Evolutionary conservation across 1,140 invertebrate genomes (phyloP).

Genomic region (Varroa destructor): DNA sequence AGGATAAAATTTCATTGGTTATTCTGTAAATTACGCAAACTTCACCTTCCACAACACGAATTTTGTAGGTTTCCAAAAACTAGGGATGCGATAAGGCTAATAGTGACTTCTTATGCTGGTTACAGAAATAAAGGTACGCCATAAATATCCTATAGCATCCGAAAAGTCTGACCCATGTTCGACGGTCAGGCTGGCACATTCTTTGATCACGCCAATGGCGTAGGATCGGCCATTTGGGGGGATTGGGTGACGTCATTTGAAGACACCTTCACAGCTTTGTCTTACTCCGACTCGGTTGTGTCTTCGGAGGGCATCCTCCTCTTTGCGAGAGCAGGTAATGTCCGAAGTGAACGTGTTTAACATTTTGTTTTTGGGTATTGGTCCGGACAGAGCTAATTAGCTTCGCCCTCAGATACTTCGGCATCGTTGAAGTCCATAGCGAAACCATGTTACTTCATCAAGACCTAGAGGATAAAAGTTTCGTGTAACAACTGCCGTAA

Average conservation of each 20-base stretch:
- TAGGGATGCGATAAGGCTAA: too few relatives aligned
- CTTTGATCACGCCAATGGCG: constrained; percentile 9
- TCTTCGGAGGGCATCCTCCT: not conserved
- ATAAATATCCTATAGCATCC: too few relatives aligned
- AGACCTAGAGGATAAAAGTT: constrained; percentile 26
- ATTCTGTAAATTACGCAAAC: too few relatives aligned
- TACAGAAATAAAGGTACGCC: too few relatives aligned
- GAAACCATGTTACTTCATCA: constrained; percentile 1
- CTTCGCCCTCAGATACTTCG: not conserved
- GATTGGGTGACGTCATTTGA: constrained; percentile 1
- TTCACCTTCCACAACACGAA: too few relatives aligned
- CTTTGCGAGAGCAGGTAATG: not conserved
- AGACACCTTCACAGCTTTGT: constrained; percentile 1
- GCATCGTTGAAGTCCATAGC: constrained; percentile 8
- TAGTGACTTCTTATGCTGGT: too few relatives aligned
- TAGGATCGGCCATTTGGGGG: constrained; percentile 1
- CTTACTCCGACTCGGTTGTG: not conserved
- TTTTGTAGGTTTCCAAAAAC: too few relatives aligned
- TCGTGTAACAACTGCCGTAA: constrained; percentile 29
- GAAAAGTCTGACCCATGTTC: constrained; percentile 1
- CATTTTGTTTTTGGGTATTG: constrained; percentile 30
- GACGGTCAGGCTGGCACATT: constrained; percentile 9
- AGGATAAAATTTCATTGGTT: not conserved
- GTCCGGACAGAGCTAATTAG: not conserved
- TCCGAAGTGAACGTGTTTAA: constrained; percentile 18